These are phyloP conservation scores for Nomada ruficornis DNA, from an alignment of 2,888 invertebrate species.

Conservation along the genomic window DNA sequence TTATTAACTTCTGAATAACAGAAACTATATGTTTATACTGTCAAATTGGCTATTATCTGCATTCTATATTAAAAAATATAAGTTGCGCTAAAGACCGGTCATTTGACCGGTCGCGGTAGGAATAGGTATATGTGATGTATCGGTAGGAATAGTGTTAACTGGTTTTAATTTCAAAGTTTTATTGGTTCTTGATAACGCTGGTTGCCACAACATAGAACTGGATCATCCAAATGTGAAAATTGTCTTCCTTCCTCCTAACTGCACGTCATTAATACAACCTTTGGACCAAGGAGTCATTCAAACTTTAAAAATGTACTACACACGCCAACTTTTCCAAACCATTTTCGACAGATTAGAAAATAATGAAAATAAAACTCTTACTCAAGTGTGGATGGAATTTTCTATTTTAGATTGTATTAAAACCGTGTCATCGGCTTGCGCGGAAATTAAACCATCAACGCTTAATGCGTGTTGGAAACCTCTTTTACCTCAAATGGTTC, in stretches of 20 bases:
- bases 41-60: too few species aligned
- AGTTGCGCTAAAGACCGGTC: too few species aligned
- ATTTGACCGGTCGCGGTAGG: too few species aligned
- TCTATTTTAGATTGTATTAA: conserved; percentile 61
- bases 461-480: too few species aligned
- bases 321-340: conserved; percentile 50
- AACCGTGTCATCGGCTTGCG: conserved; percentile 46
- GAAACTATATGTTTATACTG: too few species aligned
- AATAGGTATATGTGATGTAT: too few species aligned
- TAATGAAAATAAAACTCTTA: conserved; percentile 48
- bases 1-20: too few species aligned
- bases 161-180: conserved; percentile 57
- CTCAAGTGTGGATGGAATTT: conserved; percentile 54
- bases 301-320: conserved; percentile 53
- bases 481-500: too few species aligned
- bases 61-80: too few species aligned
- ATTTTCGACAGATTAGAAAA: conserved; percentile 54
- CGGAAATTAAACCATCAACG: conserved; percentile 38
- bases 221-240: conserved; percentile 37
- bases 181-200: conserved; percentile 66
- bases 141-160: too few species aligned
- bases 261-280: conserved; percentile 59
- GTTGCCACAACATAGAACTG: conserved; percentile 53
- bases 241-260: conserved; percentile 61
- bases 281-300: conserved; percentile 62